phyloP scores from a whole-genome alignment of 2,888 invertebrate genomes.

The Drosophila ustulata region DNA sequence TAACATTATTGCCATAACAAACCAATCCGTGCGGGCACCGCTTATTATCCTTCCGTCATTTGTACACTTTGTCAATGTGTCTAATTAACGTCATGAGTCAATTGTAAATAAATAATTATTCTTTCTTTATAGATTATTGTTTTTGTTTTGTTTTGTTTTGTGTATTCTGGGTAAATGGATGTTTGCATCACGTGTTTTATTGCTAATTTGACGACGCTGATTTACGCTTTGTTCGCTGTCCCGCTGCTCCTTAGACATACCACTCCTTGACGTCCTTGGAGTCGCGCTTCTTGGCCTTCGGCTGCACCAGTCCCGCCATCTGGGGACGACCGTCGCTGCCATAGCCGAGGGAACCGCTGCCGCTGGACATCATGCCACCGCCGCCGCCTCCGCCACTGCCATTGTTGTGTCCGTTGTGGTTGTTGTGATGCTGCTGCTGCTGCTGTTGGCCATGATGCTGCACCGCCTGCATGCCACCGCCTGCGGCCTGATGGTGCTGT shows the following conservation, averaged over 20 bases:
- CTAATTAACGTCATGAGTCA: slow-evolving; percentile 60
- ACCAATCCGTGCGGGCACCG: slow-evolving; percentile 37
- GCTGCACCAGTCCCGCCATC: slow-evolving; percentile 85
- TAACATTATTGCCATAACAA: slow-evolving; percentile 40
- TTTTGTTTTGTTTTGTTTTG: slow-evolving; percentile 1
- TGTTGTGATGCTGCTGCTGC: slow-evolving; percentile 80
- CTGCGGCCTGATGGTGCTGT: slow-evolving; percentile 77
- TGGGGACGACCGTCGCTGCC: slow-evolving; percentile 85
- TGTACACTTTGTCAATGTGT: slow-evolving; percentile 54
- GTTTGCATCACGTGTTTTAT: slow-evolving; percentile 55
- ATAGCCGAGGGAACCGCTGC: slow-evolving; percentile 73
- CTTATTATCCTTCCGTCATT: slow-evolving; percentile 50
- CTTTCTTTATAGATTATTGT: slow-evolving; percentile 25
- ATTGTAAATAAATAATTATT: slow-evolving; percentile 42
- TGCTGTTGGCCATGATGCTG: slow-evolving; percentile 62
- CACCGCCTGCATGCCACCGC: slow-evolving; percentile 44
- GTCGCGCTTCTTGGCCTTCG: slow-evolving; percentile 89
- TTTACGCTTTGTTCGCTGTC: not conserved
- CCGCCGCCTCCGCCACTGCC: slow-evolving; percentile 67
- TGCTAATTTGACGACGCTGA: slow-evolving; percentile 79
- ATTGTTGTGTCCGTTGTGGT: slow-evolving; percentile 51
- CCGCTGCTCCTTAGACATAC: slow-evolving; percentile 91
- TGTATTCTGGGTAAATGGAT: slow-evolving; percentile 13
- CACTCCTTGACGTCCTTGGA: slow-evolving; percentile 97
- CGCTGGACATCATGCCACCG: slow-evolving; percentile 80